phyloP scores from a whole-genome alignment of 2,113 vertebrate species.

The Pomatostomus ruficeps region DNA sequence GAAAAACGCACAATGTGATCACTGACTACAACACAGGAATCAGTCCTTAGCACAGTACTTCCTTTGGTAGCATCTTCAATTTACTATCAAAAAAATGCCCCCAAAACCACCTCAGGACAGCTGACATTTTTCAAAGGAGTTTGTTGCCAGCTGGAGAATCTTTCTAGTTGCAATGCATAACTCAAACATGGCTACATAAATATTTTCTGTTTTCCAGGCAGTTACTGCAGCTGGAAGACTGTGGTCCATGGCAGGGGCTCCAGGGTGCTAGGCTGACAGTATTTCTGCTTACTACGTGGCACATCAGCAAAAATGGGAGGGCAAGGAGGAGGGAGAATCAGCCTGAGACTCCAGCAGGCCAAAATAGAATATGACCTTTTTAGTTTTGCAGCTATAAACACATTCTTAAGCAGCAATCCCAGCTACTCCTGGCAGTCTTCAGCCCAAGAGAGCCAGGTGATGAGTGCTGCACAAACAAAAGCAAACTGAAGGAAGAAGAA shows the following conservation, averaged over 20 bases:
- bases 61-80: not conserved
- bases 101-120: not conserved
- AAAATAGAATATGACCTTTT: conserved; percentile 53
- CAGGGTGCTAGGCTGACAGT: not conserved
- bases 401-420: conserved; percentile 12
- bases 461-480: not conserved
- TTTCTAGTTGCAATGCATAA: not conserved
- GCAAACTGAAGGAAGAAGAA: not conserved
- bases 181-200: not conserved
- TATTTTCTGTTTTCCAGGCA: not conserved
- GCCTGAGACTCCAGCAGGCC: conserved; percentile 31
- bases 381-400: conserved; percentile 40
- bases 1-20: not conserved
- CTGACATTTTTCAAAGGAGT: not conserved
- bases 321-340: not conserved
- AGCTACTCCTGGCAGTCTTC: not conserved
- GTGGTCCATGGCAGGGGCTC: not conserved
- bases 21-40: not conserved
- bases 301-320: conserved; percentile 27
- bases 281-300: conserved; percentile 26
- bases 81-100: not conserved
- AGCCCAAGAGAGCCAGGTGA: conserved; percentile 29
- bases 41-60: not conserved
- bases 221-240: not conserved
- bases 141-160: not conserved